Evolutionary conservation across 2,888 invertebrate species (phyloP), one percentile per base, ranked within the genome.

Genomic region (Mythimna loreyi): DNA sequence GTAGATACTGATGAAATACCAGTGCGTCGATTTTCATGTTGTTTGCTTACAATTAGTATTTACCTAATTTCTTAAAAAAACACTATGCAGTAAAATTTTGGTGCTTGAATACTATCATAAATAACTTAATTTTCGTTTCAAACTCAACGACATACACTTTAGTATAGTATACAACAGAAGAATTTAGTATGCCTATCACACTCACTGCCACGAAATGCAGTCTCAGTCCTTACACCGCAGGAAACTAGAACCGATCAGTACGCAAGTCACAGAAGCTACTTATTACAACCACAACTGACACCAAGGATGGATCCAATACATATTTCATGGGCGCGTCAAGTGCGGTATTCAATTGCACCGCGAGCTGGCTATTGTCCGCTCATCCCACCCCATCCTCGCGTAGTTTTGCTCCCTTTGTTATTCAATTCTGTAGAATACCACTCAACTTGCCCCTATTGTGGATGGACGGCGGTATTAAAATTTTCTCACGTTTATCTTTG

Each of bases 321-420:
- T 78, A 75, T 78, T 84, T 84, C 82, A 85, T 77, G 66, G 66
- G 56, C 58, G 58, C 66, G 67, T 75, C 72, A 78, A 78, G 74
- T 72, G 67, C 60, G 72, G 73, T 74, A 75, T 82, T 77, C 77
- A 80, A 82, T 78, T 83, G 80, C 78, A 81, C 50, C 55, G 52
- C 62, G 45, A 82, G 76, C 73, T 59, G 45, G 66, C 75, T 65
- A 83, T 85, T 86, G 85, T 87, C 78, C 75, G 65, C 66, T 52
- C n/a, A 67, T 67, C 65, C 72, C 67, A 56, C 70, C 76, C 64
- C 69, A 75, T 79, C 81, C 80, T 80, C 66, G 79, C 65, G 74
- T 80, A 83, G 88, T 87, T 87, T 87, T 84, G 84, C 84, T 83
- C 81, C 88, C 87, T 91, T 92, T 93, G 91, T 92, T 72, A 86